A percentile compares a stretch with the other conserved stretches of the same genome.
Conservation (phyloP, 2,113 vertebrate species). For the Vulpes lagopus region DNA sequence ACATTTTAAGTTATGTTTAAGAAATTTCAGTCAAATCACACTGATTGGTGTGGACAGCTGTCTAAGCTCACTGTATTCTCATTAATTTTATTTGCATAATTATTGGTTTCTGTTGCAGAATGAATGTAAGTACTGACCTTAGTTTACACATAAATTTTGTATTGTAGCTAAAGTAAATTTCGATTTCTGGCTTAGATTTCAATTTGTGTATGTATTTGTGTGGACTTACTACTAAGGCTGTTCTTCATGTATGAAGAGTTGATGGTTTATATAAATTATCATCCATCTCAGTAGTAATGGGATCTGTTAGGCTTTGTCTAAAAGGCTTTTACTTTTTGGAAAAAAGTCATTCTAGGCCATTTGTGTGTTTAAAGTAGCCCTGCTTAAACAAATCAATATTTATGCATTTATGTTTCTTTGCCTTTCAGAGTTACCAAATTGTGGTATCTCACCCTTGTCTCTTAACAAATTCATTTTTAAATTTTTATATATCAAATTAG, state of each 20-base stretch:
- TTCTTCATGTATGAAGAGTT: background rate
- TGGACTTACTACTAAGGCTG: background rate
- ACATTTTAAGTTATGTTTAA: slow-evolving; percentile 33
- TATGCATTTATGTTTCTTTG: slow-evolving; percentile 14
- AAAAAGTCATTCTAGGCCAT: background rate
- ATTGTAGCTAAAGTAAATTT: slow-evolving; percentile 8
- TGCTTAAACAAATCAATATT: background rate
- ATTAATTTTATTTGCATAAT: slow-evolving; percentile 32
- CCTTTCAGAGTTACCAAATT: slow-evolving; percentile 12
- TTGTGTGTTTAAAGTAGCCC: background rate
- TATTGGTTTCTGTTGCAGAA: slow-evolving; percentile 13
- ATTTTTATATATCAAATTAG: background rate
- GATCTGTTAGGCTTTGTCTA: slow-evolving; percentile 21
- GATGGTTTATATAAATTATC: background rate
- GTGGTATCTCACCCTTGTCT: background rate
- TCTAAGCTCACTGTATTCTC: background rate
- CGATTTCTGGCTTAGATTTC: slow-evolving; percentile 30
- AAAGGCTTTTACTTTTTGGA: background rate
- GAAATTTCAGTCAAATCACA: slow-evolving; percentile 23
- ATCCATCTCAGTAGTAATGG: slow-evolving; percentile 20
- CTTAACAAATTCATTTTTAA: slow-evolving; percentile 6
- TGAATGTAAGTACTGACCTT: slow-evolving; percentile 14
- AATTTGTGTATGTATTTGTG: slow-evolving; percentile 4
- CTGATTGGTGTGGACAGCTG: background rate
- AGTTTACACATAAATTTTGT: slow-evolving; percentile 25